Evolutionary conservation across 2,888 invertebrate genomes (phyloP).

Genomic region (Hedychridium roseum): DNA sequence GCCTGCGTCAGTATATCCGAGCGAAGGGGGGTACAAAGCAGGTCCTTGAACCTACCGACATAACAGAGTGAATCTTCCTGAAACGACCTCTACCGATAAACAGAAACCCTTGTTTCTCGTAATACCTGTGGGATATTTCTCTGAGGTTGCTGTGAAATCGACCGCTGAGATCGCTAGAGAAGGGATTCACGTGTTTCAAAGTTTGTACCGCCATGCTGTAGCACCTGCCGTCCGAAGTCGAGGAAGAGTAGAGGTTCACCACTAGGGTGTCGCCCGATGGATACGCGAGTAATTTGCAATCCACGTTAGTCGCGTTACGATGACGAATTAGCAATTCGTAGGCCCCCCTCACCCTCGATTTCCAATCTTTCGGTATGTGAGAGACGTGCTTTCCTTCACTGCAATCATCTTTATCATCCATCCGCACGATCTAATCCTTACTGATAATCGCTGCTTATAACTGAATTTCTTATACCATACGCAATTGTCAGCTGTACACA

Average conservation of each 20-base stretch:
- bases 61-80: no score
- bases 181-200: constrained; percentile 49
- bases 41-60: constrained; percentile 67
- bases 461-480: constrained; percentile 16
- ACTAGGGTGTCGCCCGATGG: constrained; percentile 50
- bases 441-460: not conserved
- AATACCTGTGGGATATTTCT: constrained; percentile 49
- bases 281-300: constrained; percentile 49
- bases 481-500: constrained; percentile 13
- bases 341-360: constrained; percentile 20
- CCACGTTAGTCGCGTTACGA: constrained; percentile 18
- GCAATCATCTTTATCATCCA: constrained; percentile 3
- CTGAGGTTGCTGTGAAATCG: constrained; percentile 47
- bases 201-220: constrained; percentile 40
- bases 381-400: constrained; percentile 23
- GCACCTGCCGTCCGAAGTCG: constrained; percentile 19
- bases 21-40: constrained; percentile 67
- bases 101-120: not conserved
- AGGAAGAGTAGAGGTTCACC: constrained; percentile 50
- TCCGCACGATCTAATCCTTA: not conserved
- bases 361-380: constrained; percentile 39
- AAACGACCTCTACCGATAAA: not conserved
- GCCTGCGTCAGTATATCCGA: constrained; percentile 66
- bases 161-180: constrained; percentile 40
- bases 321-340: constrained; percentile 43